Conservation (phyloP, 2,113 vertebrate species). For the Oryctolagus cuniculus region DNA sequence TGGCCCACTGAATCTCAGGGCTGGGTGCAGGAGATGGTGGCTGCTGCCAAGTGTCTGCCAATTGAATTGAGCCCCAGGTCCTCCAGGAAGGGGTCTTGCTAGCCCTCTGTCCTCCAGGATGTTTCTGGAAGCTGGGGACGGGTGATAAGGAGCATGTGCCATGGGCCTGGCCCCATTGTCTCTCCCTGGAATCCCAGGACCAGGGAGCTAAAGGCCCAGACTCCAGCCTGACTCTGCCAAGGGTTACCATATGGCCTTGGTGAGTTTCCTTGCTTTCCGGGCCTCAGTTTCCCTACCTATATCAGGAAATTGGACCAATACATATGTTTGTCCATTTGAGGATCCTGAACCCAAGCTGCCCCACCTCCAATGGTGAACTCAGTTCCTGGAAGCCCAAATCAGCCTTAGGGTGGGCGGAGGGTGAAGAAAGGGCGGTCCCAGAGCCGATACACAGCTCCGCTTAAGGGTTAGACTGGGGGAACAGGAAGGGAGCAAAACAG, state of each 20-base stretch:
- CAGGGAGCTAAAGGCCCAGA: neutral
- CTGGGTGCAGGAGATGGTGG: no score
- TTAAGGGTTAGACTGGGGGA: neutral
- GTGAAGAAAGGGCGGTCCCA: neutral
- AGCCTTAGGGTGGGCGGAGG: neutral
- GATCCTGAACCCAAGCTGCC: neutral
- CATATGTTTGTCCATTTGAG: neutral
- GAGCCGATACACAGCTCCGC: neutral
- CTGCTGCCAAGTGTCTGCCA: neutral
- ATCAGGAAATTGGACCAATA: neutral
- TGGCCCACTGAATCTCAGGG: neutral
- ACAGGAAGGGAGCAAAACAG: neutral
- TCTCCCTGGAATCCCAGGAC: neutral
- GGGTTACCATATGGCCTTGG: neutral
- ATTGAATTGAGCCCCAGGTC: neutral
- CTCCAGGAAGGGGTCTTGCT: neutral
- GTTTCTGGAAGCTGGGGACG: neutral
- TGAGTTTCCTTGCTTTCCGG: neutral
- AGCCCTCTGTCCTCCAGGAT: neutral
- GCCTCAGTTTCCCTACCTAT: neutral
- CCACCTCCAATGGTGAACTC: neutral
- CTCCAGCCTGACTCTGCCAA: neutral
- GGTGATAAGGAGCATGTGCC: neutral
- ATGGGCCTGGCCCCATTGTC: no score
- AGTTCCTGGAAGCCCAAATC: neutral